phyloP scores from a whole-genome alignment of 1,140 invertebrate genomes.

The Drosophila pseudoobscura region DNA sequence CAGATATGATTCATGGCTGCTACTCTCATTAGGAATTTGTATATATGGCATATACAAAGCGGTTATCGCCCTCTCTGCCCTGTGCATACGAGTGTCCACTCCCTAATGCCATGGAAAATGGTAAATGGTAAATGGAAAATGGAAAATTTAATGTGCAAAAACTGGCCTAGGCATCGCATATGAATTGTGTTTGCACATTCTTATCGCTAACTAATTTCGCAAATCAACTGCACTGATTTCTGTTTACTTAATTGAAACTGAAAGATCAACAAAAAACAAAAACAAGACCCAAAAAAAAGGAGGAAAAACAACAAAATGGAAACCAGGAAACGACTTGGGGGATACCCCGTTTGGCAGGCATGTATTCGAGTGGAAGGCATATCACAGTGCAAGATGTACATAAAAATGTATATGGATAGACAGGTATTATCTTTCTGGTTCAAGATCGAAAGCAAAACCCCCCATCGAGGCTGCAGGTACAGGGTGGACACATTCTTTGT shows the following conservation, averaged over 20 bases:
- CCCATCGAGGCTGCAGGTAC: background rate
- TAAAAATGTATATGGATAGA: no score
- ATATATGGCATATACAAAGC: no score
- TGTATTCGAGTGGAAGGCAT: background rate
- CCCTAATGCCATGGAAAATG: no score
- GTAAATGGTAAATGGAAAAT: no score
- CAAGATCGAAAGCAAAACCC: no score
- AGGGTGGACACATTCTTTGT: slow-evolving; percentile 15
- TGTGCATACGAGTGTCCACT: no score
- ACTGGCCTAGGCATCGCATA: background rate
- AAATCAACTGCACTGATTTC: slow-evolving; percentile 21
- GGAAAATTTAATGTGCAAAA: background rate
- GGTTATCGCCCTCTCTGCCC: no score
- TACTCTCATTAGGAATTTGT: no score
- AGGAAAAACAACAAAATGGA: slow-evolving; percentile 1
- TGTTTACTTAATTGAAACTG: slow-evolving; percentile 42
- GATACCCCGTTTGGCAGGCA: background rate
- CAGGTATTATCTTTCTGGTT: no score
- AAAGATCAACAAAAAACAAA: slow-evolving; percentile 15
- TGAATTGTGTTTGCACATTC: slow-evolving; percentile 10
- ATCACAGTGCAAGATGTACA: no score
- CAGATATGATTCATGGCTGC: no score
- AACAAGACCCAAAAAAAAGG: slow-evolving; percentile 24
- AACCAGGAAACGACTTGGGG: no score
- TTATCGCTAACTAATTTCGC: slow-evolving; percentile 33